Evolutionary conservation across 1,140 invertebrate species (phyloP).

Genomic region (Neodiprion pinetum): DNA sequence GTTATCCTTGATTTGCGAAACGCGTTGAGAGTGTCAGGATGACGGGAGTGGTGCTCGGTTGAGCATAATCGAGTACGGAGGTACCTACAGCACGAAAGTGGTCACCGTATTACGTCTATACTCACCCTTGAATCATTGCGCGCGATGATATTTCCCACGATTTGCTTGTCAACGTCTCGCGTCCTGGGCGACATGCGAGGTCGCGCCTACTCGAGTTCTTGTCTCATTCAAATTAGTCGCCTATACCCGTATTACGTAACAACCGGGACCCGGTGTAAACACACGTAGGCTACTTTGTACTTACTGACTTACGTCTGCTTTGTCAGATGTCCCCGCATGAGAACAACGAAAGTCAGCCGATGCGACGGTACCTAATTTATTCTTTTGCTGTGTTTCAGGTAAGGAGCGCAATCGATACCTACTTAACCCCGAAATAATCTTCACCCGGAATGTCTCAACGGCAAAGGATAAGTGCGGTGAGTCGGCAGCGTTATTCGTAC

Average conservation of each 20-base stretch:
- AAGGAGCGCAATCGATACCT: not conserved
- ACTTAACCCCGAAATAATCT: too few relatives aligned
- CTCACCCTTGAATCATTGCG: not conserved
- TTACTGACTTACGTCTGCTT: too few relatives aligned
- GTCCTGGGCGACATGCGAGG: not conserved
- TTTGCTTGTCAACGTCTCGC: not conserved
- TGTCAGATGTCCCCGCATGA: too few relatives aligned
- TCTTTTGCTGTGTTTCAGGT: not conserved
- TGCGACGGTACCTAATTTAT: too few relatives aligned
- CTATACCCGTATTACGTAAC: too few relatives aligned
- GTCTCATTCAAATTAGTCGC: constrained; percentile 4
- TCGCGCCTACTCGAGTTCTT: not conserved
- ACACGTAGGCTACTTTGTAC: too few relatives aligned
- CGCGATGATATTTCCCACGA: not conserved
- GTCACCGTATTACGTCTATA: not conserved
- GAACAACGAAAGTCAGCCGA: too few relatives aligned
- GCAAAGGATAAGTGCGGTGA: too few relatives aligned
- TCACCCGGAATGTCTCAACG: too few relatives aligned
- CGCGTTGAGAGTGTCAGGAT: not conserved
- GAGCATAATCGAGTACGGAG: not conserved
- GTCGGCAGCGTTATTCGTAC: too few relatives aligned
- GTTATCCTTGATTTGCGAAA: not conserved
- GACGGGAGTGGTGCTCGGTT: not conserved
- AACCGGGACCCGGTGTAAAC: too few relatives aligned
- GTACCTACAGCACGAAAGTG: too few relatives aligned